Conservation (phyloP, 2,113 vertebrate genomes). For the Herpetotheres cachinnans region DNA sequence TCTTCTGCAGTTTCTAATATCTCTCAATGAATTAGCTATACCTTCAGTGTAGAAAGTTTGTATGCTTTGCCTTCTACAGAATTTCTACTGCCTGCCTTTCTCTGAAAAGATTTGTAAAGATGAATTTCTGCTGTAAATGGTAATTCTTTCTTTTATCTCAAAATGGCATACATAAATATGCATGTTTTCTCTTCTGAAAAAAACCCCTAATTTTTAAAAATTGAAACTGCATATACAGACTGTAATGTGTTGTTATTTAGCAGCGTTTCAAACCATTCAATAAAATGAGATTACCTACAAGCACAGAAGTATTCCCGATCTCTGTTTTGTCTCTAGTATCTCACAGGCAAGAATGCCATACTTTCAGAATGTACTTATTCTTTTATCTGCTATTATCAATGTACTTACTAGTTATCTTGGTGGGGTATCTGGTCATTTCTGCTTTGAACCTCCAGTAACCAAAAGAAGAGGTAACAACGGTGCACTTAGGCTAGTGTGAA, state of each 20-base stretch:
- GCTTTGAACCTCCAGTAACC: not conserved
- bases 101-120: conserved; percentile 35
- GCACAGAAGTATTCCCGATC: not conserved
- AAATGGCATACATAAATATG: conserved; percentile 54
- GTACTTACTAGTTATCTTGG: not conserved
- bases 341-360: not conserved
- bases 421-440: not conserved
- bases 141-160: not conserved
- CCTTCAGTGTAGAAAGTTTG: not conserved
- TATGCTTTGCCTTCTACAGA: conserved; percentile 26
- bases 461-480: not conserved
- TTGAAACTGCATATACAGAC: conserved; percentile 27
- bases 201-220: conserved; percentile 61
- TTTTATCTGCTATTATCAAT: not conserved
- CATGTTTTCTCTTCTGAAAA: conserved; percentile 66
- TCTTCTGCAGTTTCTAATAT: conserved; percentile 79
- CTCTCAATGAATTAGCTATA: conserved; percentile 73
- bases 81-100: not conserved
- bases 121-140: conserved; percentile 58
- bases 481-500: not conserved
- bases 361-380: not conserved
- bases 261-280: conserved; percentile 26
- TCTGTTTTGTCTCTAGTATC: not conserved
- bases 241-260: conserved; percentile 45
- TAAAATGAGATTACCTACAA: conserved; percentile 51